phyloP scores from a whole-genome alignment of 2,797 vertebrate species.

The Anguilla anguilla region DNA sequence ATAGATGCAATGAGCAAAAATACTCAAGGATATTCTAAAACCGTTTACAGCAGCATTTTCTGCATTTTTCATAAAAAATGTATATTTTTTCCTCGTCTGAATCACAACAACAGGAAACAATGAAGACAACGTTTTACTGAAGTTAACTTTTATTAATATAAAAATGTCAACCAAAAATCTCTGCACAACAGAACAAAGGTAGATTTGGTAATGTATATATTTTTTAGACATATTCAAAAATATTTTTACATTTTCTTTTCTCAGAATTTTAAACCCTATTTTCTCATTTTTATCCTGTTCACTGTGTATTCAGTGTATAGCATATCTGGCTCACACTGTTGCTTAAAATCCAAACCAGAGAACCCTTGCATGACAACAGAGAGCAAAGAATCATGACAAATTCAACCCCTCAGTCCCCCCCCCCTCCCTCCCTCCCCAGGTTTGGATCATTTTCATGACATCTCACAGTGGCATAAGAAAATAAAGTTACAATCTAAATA shows the following conservation, averaged over 20 bases:
- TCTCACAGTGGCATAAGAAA: conserved; percentile 33
- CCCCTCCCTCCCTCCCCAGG: too few relatives aligned
- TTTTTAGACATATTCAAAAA: conserved; percentile 55
- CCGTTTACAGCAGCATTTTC: not conserved
- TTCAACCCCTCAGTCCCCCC: not conserved
- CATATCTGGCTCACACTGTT: conserved; percentile 33
- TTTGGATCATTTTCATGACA: conserved; percentile 25
- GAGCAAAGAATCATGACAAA: conserved; percentile 31
- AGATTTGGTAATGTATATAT: conserved; percentile 23
- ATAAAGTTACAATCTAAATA: conserved; percentile 27
- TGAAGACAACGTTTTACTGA: not conserved
- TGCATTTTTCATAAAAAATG: not conserved
- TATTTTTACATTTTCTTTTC: conserved; percentile 42
- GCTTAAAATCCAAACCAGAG: conserved; percentile 38
- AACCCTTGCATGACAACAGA: conserved; percentile 40
- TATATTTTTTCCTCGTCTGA: not conserved
- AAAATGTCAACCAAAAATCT: conserved; percentile 52
- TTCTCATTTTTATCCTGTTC: conserved; percentile 36
- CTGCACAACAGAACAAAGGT: conserved; percentile 51
- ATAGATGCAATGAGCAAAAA: not conserved
- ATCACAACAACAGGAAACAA: not conserved
- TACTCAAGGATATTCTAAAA: not conserved
- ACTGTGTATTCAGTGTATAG: conserved; percentile 46
- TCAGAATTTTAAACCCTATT: conserved; percentile 54
- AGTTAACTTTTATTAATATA: conserved; percentile 52